Percentiles rank a stretch among this genome's conserved stretches.
Evolutionary conservation across 2,888 invertebrate species (phyloP).

Genomic region (Tanypteryx hageni): DNA sequence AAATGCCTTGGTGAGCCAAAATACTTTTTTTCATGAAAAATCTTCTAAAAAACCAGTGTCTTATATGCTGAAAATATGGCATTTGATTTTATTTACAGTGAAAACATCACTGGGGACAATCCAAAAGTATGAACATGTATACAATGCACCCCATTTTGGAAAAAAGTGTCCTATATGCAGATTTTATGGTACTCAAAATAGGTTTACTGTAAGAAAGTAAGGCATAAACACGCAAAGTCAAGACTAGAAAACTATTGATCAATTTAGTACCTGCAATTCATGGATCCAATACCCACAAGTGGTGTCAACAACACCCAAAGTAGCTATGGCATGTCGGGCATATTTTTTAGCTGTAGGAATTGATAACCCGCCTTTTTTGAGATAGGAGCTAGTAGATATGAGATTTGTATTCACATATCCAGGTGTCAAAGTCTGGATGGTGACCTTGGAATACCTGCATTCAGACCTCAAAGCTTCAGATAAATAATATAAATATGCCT

Average conservation of each 20-base stretch:
- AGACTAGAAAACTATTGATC: neutral
- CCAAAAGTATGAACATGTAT: neutral
- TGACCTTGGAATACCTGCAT: constrained; percentile 74
- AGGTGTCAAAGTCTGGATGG: constrained; percentile 76
- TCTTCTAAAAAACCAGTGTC: too few species aligned
- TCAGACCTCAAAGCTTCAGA: constrained; percentile 74
- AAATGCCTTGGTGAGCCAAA: too few species aligned
- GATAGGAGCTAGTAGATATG: constrained; percentile 72
- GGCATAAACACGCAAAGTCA: neutral
- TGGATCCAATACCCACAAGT: constrained; percentile 77
- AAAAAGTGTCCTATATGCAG: too few species aligned
- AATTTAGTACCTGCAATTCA: constrained; percentile 70
- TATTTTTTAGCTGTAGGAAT: constrained; percentile 71
- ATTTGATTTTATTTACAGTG: neutral
- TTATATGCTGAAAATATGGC: too few species aligned
- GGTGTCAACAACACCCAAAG: constrained; percentile 74
- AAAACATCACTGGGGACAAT: neutral
- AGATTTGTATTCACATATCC: constrained; percentile 76
- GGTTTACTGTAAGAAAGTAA: neutral
- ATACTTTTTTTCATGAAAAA: too few species aligned
- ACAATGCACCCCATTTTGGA: neutral
- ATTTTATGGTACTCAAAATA: neutral
- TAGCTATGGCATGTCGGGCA: constrained; percentile 73
- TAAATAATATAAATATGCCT: constrained; percentile 70
- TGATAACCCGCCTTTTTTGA: constrained; percentile 69